These are phyloP conservation scores for Aplodontia rufa DNA, from an alignment of 2,113 vertebrate species.

Conservation along the genomic window DNA sequence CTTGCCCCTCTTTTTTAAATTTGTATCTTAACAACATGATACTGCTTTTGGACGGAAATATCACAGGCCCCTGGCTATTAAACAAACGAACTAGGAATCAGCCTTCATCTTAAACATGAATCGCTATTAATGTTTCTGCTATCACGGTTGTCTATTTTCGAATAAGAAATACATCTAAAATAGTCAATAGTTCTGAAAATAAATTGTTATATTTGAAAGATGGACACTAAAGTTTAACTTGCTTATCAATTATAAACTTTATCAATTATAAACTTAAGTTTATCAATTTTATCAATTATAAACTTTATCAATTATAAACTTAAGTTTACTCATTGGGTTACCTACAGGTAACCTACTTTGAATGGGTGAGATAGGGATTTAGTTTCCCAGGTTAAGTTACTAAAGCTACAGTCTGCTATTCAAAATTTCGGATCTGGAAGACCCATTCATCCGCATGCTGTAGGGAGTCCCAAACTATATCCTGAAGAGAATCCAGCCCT, in stretches of 20 bases:
- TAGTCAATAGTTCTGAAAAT: constrained; percentile 21
- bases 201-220: constrained; percentile 36
- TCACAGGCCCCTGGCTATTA: neutral
- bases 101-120: neutral
- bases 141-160: neutral
- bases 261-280: neutral
- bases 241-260: neutral
- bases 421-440: neutral
- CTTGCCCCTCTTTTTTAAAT: neutral
- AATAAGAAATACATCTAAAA: constrained; percentile 4
- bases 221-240: constrained; percentile 28
- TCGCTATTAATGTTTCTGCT: constrained; percentile 8
- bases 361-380: neutral
- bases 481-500: neutral
- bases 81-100: neutral
- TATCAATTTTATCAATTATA: neutral
- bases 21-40: neutral
- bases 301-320: no score
- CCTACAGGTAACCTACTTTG: neutral
- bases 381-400: neutral
- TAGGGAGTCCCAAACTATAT: neutral
- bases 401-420: neutral
- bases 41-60: neutral
- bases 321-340: neutral
- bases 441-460: neutral